Evolutionary conservation across 2,113 vertebrate species (phyloP).

Genomic region (Hippocampus mohnikei): DNA sequence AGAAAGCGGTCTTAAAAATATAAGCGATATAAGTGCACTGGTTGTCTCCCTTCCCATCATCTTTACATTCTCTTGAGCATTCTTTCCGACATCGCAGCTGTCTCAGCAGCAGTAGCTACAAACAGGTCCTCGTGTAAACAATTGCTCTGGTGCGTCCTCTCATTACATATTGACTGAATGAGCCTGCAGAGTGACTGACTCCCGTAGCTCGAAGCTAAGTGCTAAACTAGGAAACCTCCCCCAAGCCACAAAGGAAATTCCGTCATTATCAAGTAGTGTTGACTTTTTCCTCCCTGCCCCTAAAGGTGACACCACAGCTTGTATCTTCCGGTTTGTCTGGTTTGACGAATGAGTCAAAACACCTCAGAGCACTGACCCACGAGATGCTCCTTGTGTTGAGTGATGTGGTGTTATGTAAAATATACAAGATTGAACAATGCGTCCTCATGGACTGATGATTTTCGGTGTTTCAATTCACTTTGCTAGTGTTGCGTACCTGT

Average conservation of each 20-base stretch:
- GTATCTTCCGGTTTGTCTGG: background rate
- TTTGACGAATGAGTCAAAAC: conserved; percentile 4
- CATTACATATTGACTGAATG: conserved; percentile 27
- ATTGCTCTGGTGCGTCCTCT: conserved; percentile 20
- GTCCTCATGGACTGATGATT: too few relatives aligned
- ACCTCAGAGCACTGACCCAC: background rate
- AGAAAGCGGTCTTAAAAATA: background rate
- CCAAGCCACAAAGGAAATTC: conserved; percentile 3
- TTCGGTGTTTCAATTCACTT: too few relatives aligned
- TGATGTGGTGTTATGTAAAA: too few relatives aligned
- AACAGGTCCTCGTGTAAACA: conserved; percentile 53
- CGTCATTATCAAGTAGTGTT: conserved; percentile 7
- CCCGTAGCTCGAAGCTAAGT: conserved; percentile 1
- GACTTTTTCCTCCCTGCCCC: background rate
- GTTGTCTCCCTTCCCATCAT: conserved; percentile 8
- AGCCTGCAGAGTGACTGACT: conserved; percentile 22
- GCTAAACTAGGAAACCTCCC: conserved; percentile 6
- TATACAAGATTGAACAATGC: too few relatives aligned
- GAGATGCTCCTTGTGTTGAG: background rate
- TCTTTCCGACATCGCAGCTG: conserved; percentile 15
- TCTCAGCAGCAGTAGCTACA: conserved; percentile 30
- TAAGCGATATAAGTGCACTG: background rate
- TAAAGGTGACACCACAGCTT: background rate
- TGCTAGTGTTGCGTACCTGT: too few relatives aligned
- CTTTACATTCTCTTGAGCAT: background rate